Evolutionary conservation across 2,113 vertebrate genomes (phyloP).

Genomic region (Hydrochoerus hydrochaeris): DNA sequence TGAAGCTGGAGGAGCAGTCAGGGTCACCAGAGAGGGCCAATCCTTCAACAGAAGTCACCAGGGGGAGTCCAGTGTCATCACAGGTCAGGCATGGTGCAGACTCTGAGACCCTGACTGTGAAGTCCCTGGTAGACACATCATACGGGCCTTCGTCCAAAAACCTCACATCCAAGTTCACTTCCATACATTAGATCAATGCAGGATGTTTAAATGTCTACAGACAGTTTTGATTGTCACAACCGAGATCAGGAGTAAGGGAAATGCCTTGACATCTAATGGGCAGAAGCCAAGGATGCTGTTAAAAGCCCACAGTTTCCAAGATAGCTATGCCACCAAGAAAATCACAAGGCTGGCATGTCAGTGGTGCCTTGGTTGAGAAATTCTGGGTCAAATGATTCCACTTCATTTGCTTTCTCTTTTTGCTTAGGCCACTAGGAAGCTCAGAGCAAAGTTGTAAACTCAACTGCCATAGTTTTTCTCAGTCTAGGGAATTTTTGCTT

Average conservation of each 20-base stretch:
- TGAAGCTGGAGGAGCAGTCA: fast-evolving
- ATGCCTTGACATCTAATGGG: not conserved
- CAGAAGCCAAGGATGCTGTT: not conserved
- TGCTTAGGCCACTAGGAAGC: slow-evolving; percentile 21
- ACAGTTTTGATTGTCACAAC: not conserved
- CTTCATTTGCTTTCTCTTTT: not conserved
- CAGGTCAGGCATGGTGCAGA: too few species aligned
- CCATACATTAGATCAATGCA: not conserved
- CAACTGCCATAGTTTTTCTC: not conserved
- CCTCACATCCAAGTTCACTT: not conserved
- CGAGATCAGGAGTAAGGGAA: not conserved
- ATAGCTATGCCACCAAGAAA: too few species aligned
- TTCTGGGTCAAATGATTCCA: not conserved
- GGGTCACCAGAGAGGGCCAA: not conserved
- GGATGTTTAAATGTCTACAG: not conserved
- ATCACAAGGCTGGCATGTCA: not conserved
- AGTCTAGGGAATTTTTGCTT: not conserved
- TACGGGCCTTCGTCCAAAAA: not conserved
- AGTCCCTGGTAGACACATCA: not conserved
- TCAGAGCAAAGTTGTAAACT: not conserved
- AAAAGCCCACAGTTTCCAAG: not conserved
- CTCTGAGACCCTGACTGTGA: not conserved
- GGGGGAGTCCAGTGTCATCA: not conserved
- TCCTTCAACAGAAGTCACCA: not conserved
- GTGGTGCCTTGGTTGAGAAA: not conserved